phyloP scores from a whole-genome alignment of 2,888 invertebrate species.

The Microdon myrmicae region DNA sequence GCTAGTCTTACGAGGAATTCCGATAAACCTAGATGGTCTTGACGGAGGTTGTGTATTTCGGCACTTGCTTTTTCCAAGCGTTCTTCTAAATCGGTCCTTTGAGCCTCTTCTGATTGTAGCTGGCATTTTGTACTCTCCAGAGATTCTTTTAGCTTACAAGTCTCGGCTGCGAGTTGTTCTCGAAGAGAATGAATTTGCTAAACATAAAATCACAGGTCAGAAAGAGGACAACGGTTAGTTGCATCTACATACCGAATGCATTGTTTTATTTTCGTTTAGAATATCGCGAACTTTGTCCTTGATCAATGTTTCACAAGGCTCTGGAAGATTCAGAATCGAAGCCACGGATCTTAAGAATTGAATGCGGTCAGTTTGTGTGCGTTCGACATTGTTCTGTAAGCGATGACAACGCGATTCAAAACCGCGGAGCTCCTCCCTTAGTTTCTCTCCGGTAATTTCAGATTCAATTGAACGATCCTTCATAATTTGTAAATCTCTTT shows the following conservation, averaged over 20 bases:
- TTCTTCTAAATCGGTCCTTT: conserved; percentile 78
- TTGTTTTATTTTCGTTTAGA: conserved; percentile 80
- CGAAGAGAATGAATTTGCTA: conserved; percentile 82
- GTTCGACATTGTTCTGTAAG: conserved; percentile 63
- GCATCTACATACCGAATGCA: conserved; percentile 73
- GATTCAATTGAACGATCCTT: conserved; percentile 79
- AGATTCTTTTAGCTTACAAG: conserved; percentile 71
- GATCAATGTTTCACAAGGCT: conserved; percentile 80
- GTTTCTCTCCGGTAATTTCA: conserved; percentile 74
- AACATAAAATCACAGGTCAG: not conserved
- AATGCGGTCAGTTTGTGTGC: conserved; percentile 64
- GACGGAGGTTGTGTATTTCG: conserved; percentile 76
- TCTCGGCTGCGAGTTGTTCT: conserved; percentile 78
- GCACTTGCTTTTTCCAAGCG: conserved; percentile 82
- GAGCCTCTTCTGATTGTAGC: conserved; percentile 73
- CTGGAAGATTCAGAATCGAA: conserved; percentile 73
- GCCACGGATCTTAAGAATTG: conserved; percentile 64
- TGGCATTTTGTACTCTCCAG: conserved; percentile 74
- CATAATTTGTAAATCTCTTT: conserved; percentile 79
- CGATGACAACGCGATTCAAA: conserved; percentile 67
- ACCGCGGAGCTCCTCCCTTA: conserved; percentile 65
- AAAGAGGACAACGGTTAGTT: not conserved
- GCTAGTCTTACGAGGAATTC: conserved; percentile 86
- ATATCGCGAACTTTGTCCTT: conserved; percentile 83
- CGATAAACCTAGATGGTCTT: conserved; percentile 69